These are phyloP conservation scores for Nycticryphes semicollaris DNA, from an alignment of 2,113 vertebrate species.

Conservation along the genomic window DNA sequence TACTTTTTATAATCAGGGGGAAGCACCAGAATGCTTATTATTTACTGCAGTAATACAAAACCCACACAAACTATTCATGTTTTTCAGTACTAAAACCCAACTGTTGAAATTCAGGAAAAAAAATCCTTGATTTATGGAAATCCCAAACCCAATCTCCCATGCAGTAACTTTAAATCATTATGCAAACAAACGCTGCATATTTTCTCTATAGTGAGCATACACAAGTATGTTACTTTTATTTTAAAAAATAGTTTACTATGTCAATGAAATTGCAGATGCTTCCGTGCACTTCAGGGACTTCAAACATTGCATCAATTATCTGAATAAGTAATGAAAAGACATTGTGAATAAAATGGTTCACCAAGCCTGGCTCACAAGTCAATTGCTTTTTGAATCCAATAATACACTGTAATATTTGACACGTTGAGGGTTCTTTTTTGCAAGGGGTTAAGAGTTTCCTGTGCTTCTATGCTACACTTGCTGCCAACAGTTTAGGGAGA, in stretches of 20 bases:
- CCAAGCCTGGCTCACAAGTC: constrained; percentile 54
- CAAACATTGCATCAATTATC: constrained; percentile 62
- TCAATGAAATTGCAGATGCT: constrained; percentile 52
- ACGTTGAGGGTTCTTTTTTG: neutral
- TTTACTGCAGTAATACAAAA: neutral
- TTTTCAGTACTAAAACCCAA: constrained; percentile 18
- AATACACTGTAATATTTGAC: constrained; percentile 31
- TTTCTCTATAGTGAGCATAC: neutral
- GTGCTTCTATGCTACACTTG: neutral
- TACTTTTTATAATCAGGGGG: neutral
- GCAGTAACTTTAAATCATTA: constrained; percentile 18
- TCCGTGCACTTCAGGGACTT: constrained; percentile 45
- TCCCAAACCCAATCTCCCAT: neutral
- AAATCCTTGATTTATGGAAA: constrained; percentile 34
- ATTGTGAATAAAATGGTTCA: constrained; percentile 53
- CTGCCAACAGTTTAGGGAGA: constrained; percentile 23
- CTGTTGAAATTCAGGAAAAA: constrained; percentile 31
- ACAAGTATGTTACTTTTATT: neutral
- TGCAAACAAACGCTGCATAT: neutral
- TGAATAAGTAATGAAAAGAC: constrained; percentile 65
- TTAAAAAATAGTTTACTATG: constrained; percentile 22
- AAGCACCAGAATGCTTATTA: neutral
- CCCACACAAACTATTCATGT: neutral
- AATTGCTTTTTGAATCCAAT: constrained; percentile 34
- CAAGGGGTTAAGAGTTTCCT: neutral